phyloP scores from a whole-genome alignment of 2,113 vertebrate species.

The pig (Sus scrofa) region DNA sequence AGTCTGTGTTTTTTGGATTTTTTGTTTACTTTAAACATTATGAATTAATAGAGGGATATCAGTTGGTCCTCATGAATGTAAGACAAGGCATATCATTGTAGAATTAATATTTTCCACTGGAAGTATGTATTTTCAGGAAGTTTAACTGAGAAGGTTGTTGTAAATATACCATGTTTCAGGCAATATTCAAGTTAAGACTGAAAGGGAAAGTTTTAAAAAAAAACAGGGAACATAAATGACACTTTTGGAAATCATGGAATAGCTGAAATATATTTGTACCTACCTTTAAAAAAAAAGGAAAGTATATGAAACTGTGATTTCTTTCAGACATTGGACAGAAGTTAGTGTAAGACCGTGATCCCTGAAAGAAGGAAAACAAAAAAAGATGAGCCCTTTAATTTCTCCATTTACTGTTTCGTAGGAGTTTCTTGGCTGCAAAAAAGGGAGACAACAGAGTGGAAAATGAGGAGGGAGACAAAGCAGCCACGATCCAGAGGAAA shows the following conservation, averaged over 20 bases:
- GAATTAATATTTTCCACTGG: not conserved
- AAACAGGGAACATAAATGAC: not conserved
- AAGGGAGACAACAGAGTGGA: not conserved
- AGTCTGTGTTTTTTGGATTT: not conserved
- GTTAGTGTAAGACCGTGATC: not conserved
- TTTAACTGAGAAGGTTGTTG: not conserved
- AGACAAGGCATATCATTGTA: not conserved
- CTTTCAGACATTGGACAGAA: not conserved
- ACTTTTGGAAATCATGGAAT: not conserved
- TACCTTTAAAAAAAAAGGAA: not conserved
- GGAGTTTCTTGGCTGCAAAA: not conserved
- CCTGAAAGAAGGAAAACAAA: not conserved
- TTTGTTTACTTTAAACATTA: not conserved
- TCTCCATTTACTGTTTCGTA: not conserved
- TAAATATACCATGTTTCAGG: not conserved
- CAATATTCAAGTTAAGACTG: not conserved
- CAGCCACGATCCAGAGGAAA: not conserved
- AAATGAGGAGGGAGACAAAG: not conserved
- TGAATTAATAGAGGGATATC: not conserved
- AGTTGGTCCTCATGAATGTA: not conserved
- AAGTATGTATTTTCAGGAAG: not conserved
- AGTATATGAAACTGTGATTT: not conserved
- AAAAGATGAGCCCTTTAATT: not conserved
- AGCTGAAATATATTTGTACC: not conserved
- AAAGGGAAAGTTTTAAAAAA: not conserved